A percentile compares a stretch with the other conserved stretches of the same genome.
Conservation (phyloP, 2,797 vertebrate species). For the Spinus pinus region DNA sequence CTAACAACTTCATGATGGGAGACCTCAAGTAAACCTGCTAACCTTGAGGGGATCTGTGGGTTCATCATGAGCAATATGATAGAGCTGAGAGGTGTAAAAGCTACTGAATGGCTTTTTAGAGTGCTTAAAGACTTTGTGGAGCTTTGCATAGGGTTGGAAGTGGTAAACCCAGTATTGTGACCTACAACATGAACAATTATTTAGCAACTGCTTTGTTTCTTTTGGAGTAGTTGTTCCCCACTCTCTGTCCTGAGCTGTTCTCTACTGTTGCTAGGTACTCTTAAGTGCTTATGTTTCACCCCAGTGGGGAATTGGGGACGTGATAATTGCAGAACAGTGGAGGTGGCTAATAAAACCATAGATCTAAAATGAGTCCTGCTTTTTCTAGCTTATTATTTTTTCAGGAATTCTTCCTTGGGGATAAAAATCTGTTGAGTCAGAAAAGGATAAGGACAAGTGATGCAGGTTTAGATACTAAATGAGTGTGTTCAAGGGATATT, state of each 20-base stretch:
- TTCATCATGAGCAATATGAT: not conserved
- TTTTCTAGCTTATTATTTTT: conserved; percentile 12
- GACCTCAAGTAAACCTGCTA: not conserved
- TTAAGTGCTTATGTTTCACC: not conserved
- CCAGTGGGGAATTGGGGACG: not conserved
- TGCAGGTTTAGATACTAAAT: not conserved
- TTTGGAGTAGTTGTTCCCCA: not conserved
- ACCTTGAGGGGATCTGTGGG: not conserved
- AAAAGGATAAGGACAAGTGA: not conserved
- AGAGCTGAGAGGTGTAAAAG: not conserved
- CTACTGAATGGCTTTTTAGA: not conserved
- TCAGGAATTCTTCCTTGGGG: conserved; percentile 19
- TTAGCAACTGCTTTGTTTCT: not conserved
- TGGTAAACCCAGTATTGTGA: not conserved
- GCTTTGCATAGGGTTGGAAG: not conserved
- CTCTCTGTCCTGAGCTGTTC: not conserved
- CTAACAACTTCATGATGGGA: not conserved
- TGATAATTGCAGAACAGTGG: not conserved
- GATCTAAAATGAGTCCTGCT: not conserved
- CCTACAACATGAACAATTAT: not conserved
- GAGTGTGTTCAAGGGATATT: not conserved
- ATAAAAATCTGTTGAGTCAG: conserved; percentile 12
- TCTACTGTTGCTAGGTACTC: not conserved
- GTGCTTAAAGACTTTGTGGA: not conserved
- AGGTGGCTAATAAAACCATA: not conserved